Conservation (phyloP, 1,140 invertebrate genomes). For the Procambarus clarkii region DNA sequence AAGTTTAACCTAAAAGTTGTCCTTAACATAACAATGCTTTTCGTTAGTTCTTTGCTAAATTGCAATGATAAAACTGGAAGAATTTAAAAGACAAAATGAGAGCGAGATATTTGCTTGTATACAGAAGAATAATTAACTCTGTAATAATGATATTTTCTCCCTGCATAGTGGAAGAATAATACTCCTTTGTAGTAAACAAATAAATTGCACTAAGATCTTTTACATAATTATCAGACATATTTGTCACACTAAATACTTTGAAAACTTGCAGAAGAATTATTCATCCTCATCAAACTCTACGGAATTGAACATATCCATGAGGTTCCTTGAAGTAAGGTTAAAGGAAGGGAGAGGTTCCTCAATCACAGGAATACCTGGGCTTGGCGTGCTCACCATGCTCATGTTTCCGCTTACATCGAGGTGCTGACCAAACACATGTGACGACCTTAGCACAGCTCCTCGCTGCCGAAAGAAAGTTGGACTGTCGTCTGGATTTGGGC, state of each 20-base stretch:
- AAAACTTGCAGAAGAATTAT: background rate
- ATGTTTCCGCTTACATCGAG: constrained; percentile 11
- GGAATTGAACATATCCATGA: constrained; percentile 57
- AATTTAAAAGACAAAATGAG: no score
- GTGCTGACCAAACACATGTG: background rate
- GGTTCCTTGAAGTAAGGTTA: constrained; percentile 56
- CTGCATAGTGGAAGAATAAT: no score
- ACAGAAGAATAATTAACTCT: no score
- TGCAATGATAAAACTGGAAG: no score
- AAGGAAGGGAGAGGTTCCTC: constrained; percentile 32
- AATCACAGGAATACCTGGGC: background rate
- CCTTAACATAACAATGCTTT: no score
- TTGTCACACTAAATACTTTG: background rate
- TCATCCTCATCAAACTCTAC: constrained; percentile 53
- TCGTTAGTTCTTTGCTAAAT: no score
- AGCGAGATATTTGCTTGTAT: no score
- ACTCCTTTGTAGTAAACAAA: no score
- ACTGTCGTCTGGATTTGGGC: background rate
- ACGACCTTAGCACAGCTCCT: background rate
- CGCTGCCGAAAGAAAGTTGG: constrained; percentile 13
- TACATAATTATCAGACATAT: no score
- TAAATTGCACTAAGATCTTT: no score
- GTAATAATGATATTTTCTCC: no score
- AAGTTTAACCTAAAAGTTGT: no score
- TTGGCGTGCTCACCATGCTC: background rate